These are phyloP conservation scores for Nipponia nippon DNA, from an alignment of 2,113 vertebrate genomes.

Conservation along the genomic window DNA sequence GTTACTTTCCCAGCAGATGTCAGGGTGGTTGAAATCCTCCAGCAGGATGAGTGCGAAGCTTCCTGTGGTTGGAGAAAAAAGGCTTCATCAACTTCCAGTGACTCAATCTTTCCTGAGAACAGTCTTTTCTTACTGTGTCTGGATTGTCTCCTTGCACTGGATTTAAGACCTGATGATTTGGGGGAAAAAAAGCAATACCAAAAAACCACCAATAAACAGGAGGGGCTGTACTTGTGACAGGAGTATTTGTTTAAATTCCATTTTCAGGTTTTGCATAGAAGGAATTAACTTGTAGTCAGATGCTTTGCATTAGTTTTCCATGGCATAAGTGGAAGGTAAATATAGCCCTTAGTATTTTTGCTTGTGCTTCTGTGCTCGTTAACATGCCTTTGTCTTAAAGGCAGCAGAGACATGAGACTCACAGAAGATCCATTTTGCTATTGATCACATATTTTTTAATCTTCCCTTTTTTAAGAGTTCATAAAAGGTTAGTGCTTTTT, in stretches of 20 bases:
- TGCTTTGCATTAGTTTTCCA: not conserved
- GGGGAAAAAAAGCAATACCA: not conserved
- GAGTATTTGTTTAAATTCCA: not conserved
- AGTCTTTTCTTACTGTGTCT: not conserved
- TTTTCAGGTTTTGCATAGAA: not conserved
- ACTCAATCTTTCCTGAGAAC: not conserved
- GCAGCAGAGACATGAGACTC: not conserved
- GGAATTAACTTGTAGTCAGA: not conserved
- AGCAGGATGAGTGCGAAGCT: no score
- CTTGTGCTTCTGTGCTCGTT: not conserved
- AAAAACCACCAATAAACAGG: not conserved
- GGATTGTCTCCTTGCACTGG: not conserved
- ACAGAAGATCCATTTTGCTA: not conserved
- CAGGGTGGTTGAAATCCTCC: no score
- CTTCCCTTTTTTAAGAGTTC: not conserved
- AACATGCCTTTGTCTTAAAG: not conserved
- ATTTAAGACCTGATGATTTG: not conserved
- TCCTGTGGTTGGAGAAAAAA: no score
- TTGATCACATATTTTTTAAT: slow-evolving; percentile 48
- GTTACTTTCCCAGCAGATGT: no score
- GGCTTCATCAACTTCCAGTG: not conserved
- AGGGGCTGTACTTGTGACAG: not conserved
- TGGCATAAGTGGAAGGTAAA: not conserved
- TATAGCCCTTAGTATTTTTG: not conserved
- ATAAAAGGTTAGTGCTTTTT: not conserved